Evolutionary conservation across 92 coral and sea anemone species (phyloP).

Genomic region (Palythoa grandis): DNA sequence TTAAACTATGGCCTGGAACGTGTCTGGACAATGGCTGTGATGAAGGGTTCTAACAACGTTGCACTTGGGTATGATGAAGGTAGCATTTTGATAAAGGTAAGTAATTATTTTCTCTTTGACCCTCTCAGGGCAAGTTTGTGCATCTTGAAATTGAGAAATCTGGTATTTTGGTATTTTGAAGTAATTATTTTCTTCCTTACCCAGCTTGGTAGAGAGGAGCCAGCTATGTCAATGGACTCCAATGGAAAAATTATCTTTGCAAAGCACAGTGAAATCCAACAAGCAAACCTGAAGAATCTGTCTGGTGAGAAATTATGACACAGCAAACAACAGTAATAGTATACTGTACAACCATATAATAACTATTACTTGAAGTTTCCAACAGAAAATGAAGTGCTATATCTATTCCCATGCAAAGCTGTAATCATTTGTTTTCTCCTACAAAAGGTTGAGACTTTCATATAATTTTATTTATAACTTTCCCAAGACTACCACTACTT

Average conservation of each 20-base stretch:
- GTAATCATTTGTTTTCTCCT: no score
- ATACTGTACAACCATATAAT: no score
- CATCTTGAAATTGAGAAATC: no score
- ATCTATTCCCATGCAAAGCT: no score
- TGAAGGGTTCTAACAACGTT: constrained; percentile 97
- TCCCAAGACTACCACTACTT: no score
- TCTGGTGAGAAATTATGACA: constrained; percentile 61
- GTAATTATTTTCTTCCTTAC: not conserved
- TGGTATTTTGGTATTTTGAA: not conserved
- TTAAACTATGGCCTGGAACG: constrained; percentile 95
- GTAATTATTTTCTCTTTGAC: not conserved
- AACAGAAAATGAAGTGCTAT: no score
- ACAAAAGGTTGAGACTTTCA: no score
- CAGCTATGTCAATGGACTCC: constrained; percentile 98
- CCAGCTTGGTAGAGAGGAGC: constrained; percentile 97
- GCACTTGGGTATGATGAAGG: constrained; percentile 99
- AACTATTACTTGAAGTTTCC: no score
- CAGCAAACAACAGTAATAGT: not conserved
- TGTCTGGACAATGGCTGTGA: constrained; percentile 96
- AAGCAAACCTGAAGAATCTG: constrained; percentile 92
- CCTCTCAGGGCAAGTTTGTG: no score
- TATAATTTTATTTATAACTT: no score
- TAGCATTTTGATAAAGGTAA: constrained; percentile 94
- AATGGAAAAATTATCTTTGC: constrained; percentile 98
- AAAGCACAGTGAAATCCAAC: constrained; percentile 96